Evolutionary conservation across 2,113 vertebrate species (phyloP).

Genomic region (Ovis canadensis): DNA sequence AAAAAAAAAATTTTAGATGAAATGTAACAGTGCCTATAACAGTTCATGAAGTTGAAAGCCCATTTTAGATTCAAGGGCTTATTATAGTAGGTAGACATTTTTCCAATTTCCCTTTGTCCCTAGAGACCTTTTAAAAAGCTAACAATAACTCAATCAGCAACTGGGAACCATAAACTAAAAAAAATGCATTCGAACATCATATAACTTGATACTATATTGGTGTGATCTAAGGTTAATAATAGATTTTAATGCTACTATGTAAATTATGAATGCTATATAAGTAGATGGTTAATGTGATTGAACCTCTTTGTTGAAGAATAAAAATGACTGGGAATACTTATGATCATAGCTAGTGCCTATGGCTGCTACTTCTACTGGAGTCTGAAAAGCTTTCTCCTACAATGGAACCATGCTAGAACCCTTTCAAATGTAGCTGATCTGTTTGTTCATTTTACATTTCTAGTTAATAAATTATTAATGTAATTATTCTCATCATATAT

Average conservation of each 20-base stretch:
- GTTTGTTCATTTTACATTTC: background rate
- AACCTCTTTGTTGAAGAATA: background rate
- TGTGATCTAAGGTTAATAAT: background rate
- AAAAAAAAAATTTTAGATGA: background rate
- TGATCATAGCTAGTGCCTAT: background rate
- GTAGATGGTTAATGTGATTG: background rate
- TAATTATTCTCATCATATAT: background rate
- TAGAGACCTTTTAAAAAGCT: conserved; percentile 9
- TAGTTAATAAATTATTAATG: background rate
- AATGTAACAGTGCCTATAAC: background rate
- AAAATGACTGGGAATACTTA: background rate
- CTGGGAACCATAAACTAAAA: background rate
- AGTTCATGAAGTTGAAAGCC: background rate
- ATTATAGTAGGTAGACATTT: background rate
- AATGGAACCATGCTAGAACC: background rate
- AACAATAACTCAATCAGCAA: background rate
- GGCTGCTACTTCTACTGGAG: background rate
- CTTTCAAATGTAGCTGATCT: background rate
- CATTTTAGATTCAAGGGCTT: background rate
- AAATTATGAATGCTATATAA: conserved; percentile 9
- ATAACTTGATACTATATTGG: background rate
- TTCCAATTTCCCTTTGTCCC: background rate
- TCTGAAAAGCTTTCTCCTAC: background rate
- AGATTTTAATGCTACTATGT: background rate
- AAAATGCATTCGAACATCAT: background rate